Conservation (phyloP, 2,113 vertebrate species). For the Mesocricetus auratus region DNA sequence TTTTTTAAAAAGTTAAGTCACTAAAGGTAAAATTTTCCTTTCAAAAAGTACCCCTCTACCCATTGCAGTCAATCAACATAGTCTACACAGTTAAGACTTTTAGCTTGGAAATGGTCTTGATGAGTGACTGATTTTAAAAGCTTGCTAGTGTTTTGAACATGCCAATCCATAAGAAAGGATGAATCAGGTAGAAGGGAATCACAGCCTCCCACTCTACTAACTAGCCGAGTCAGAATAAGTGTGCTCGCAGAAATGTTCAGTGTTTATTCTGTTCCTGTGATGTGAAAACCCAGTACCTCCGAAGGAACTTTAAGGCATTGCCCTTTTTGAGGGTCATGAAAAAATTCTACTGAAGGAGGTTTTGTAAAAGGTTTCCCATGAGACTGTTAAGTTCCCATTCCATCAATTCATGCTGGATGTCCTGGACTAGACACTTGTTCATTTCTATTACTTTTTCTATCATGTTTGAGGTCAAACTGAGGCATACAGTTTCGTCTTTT, state of each 20-base stretch:
- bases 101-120: slow-evolving; percentile 41
- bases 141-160: slow-evolving; percentile 9
- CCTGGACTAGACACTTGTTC: slow-evolving; percentile 19
- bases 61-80: slow-evolving; percentile 38
- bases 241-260: slow-evolving; percentile 12
- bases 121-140: slow-evolving; percentile 25
- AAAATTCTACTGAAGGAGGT: slow-evolving; percentile 27
- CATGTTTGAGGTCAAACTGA: slow-evolving; percentile 44
- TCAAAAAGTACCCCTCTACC: background rate
- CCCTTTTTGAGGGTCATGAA: background rate
- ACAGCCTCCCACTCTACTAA: background rate
- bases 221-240: background rate
- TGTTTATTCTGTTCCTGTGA: slow-evolving; percentile 37
- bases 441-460: slow-evolving; percentile 54
- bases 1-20: background rate
- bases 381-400: slow-evolving; percentile 65
- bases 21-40: slow-evolving; percentile 64
- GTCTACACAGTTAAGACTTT: slow-evolving; percentile 5
- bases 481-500: background rate
- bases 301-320: slow-evolving; percentile 35
- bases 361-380: slow-evolving; percentile 23
- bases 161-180: slow-evolving; percentile 19
- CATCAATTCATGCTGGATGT: slow-evolving; percentile 46
- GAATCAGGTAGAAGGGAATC: background rate
- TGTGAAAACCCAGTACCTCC: slow-evolving; percentile 26